These are phyloP conservation scores for Nixonia krombeini DNA, from an alignment of 1,140 invertebrate species.

Conservation along the genomic window DNA sequence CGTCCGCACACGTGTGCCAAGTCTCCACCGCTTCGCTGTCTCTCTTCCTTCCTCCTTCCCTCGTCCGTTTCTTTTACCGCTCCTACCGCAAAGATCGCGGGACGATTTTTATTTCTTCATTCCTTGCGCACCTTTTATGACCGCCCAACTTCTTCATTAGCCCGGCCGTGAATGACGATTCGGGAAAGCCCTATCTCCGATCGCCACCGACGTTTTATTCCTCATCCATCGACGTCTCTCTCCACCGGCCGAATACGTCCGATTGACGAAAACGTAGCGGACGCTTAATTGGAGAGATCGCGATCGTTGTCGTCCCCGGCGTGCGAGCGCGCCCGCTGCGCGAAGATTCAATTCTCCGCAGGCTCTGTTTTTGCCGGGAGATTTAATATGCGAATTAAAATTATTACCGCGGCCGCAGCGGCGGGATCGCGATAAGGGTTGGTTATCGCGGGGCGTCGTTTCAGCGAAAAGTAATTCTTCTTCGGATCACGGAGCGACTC, in stretches of 20 bases:
- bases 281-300: too few relatives aligned
- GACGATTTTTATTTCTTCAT: constrained; percentile 45
- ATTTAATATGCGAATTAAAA: constrained; percentile 20
- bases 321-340: too few relatives aligned
- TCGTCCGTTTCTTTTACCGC: not conserved
- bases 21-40: constrained; percentile 8
- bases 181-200: too few relatives aligned
- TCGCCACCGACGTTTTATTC: too few relatives aligned
- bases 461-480: constrained; percentile 42
- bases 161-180: constrained; percentile 16
- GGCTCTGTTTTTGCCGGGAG: too few relatives aligned
- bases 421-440: constrained; percentile 37
- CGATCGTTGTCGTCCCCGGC: too few relatives aligned
- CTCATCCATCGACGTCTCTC: too few relatives aligned
- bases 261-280: too few relatives aligned
- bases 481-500: constrained; percentile 44
- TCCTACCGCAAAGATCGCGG: constrained; percentile 33
- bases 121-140: constrained; percentile 31
- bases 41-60: too few relatives aligned
- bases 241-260: too few relatives aligned
- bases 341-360: too few relatives aligned
- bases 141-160: constrained; percentile 47
- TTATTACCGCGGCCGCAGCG: constrained; percentile 20
- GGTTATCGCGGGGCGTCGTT: constrained; percentile 27
- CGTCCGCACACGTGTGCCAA: constrained; percentile 29